Base-by-base conservation (phyloP, 2,888 invertebrate species). In the Lapara coniferarum region DNA sequence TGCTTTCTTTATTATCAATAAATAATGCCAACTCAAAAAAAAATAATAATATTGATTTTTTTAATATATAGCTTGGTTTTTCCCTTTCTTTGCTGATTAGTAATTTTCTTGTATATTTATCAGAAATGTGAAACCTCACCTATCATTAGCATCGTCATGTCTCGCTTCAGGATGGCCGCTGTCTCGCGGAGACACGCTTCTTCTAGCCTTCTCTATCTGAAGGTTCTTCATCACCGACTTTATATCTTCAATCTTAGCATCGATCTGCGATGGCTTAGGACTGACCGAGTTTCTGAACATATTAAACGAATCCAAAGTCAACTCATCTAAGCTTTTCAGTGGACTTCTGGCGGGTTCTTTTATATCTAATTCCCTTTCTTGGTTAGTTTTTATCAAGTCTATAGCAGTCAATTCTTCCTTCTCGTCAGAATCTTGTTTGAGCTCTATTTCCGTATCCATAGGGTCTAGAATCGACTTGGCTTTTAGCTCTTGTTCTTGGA, bases 401-500 rank as follows among this genome's bases (percentile, higher is more conserved):
- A 91, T 89, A 0, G 84, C 88, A 0, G 89, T 74, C 30, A 90
- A 71, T 75, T 89, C 87, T 71, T 90, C 92, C 71, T 89, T 91
- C 68, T 89, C 90, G 10, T 91, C 92, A 0, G 86, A 89, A 66
- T 93, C 92, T 46, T 88, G 89, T 74, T 89, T 92, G 0, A 83
- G 78, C 71, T 85, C 88, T 14, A 78, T 74, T 10, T 85, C 86
- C 14, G 70, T 75, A 58, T 89, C 89, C 0, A 83, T 74, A 0
- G 90, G 88, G 49, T 89, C 89, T 70, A 93, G 72, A 56, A 91
- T 85, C 0, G 92, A 88, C 74, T 89, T 90, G 0, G 89, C 82
- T 83, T 95, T 95, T 46, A 96, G 86, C 77, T 96, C 96, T 84
- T 97, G 97, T 79, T 97, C 96, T 76, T 97, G 96, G 76, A 97